These are phyloP conservation scores for Virgularia gustaviana DNA, from an alignment of 92 coral and sea anemone genomes.

Conservation along the genomic window DNA sequence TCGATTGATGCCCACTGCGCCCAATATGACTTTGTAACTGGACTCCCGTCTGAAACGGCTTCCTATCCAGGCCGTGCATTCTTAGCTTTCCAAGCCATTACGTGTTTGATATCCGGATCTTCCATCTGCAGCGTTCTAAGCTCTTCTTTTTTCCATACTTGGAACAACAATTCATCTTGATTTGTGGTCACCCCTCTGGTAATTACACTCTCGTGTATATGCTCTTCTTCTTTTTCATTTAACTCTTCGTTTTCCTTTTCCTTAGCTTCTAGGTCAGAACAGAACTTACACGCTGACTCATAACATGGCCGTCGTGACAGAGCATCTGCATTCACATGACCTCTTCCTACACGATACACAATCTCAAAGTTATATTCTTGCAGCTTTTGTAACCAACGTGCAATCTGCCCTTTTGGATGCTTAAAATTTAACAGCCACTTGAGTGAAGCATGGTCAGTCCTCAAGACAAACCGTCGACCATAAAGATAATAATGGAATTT, in stretches of 20 bases:
- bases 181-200: neutral
- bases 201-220: neutral
- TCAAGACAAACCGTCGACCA: conserved; percentile 46
- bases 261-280: neutral
- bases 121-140: neutral
- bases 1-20: conserved; percentile 5
- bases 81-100: neutral
- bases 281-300: neutral
- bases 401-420: neutral
- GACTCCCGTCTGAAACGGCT: neutral
- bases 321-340: conserved; percentile 8
- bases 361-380: neutral
- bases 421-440: neutral
- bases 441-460: conserved; percentile 45
- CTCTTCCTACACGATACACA: neutral
- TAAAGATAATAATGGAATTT: conserved; percentile 42
- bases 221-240: neutral
- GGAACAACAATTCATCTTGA: neutral
- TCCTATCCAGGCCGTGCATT: neutral
- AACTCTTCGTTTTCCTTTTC: neutral
- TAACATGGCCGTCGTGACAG: neutral
- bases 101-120: neutral
- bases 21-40: neutral
- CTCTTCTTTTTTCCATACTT: neutral
- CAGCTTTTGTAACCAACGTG: neutral